Base-by-base conservation (phyloP, 2,797 vertebrate species). In the Syngnathus acus region DNA sequence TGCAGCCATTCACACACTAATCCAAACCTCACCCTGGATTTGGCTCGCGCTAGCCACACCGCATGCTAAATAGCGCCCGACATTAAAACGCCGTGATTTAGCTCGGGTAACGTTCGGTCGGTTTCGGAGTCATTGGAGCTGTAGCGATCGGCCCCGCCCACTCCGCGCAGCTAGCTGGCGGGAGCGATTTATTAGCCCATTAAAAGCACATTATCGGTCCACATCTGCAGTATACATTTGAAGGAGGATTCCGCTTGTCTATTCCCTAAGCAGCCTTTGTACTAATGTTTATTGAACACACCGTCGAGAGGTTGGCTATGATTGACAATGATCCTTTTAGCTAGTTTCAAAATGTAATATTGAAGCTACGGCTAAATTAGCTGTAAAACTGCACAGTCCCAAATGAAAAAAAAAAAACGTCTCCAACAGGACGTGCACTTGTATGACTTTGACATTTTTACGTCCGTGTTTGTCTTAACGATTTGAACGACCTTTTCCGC, bases 381-480 rank as follows among this genome's bases (percentile, higher is more conserved):
- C 26, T 32, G 26, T 32, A 32, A 32, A 32, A 32, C 26, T 0
- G 26, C 26, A 32, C 26, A 32, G 26, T 26, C 26, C 26, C 26
- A 26, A 26, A 26, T 26, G 26, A 23, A 23, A 23, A 23, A 32
- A 32, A 32, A 32, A 32, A 32, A 32, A 3, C 26, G 23, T 23
- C 42, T 14, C 40, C 43, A 48, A 10, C 21, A 6, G 6, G 23
- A 32, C 9, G 13, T 16, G 8, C 40, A 43, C 60, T 45, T 32
- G 55, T 38, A 38, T 62, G 60, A 45, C 39, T 45, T 62, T 45
- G 42, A 45, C 32, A 53, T 51, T 53, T 65, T 40, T 68, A 72
- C 76, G 67, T 71, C 64, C 53, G 63, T 71, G 72, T 77, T 72
- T 71, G 76, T 82, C 76, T 76, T 75, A 71, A 81, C 74, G 74